phyloP scores from a whole-genome alignment of 2,888 invertebrate species.

The Drosophila meridionalis region DNA sequence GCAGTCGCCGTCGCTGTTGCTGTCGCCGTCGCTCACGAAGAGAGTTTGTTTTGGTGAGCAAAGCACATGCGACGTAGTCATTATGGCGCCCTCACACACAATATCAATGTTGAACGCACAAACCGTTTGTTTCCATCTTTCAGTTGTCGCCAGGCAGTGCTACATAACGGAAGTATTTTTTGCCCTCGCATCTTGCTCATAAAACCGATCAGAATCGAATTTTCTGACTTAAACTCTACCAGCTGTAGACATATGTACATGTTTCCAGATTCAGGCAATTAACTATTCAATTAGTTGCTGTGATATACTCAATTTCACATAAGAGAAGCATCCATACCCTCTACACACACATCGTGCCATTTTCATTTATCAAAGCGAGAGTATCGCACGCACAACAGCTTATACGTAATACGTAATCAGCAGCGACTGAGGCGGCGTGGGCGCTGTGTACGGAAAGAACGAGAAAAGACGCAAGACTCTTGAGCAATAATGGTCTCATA shows the following conservation, averaged over 20 bases:
- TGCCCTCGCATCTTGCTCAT: slow-evolving; percentile 5
- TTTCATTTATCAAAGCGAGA: slow-evolving; percentile 13
- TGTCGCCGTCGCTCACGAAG: slow-evolving; percentile 15
- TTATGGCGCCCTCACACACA: slow-evolving; percentile 43
- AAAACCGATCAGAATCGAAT: slow-evolving; percentile 2
- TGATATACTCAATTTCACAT: neutral
- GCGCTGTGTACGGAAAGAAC: slow-evolving; percentile 21
- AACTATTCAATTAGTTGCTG: neutral
- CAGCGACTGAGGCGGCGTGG: slow-evolving; percentile 45
- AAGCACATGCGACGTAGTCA: slow-evolving; percentile 50
- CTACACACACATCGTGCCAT: neutral
- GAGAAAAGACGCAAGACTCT: slow-evolving; percentile 8
- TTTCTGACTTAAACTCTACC: slow-evolving; percentile 42
- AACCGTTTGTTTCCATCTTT: slow-evolving; percentile 46
- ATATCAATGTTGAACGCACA: slow-evolving; percentile 31
- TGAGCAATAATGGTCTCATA: slow-evolving; percentile 81
- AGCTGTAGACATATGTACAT: slow-evolving; percentile 39
- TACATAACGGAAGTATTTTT: slow-evolving; percentile 50
- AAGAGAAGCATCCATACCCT: neutral
- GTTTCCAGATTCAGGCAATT: slow-evolving; percentile 28
- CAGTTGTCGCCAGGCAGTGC: slow-evolving; percentile 60
- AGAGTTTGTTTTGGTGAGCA: slow-evolving; percentile 61
- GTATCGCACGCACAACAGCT: slow-evolving; percentile 28
- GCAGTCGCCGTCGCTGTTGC: neutral
- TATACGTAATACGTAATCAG: slow-evolving; percentile 56